These are phyloP conservation scores for Fregata magnificens DNA, from an alignment of 2,113 vertebrate species.

Conservation along the genomic window DNA sequence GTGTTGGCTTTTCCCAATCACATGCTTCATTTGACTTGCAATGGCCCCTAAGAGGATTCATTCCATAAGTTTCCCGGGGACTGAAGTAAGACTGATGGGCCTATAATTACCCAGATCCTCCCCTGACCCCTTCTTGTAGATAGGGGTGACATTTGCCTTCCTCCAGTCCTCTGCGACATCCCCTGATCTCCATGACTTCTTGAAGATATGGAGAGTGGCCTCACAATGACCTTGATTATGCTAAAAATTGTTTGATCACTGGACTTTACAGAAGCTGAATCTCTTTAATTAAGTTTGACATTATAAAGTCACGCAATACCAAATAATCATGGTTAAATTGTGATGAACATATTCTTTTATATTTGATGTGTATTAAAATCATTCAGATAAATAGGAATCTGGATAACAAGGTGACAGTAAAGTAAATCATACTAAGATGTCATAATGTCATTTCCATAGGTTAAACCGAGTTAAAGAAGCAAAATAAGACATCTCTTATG, in stretches of 20 bases:
- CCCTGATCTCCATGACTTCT: no score
- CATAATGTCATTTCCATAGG: background rate
- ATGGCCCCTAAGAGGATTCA: no score
- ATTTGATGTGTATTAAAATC: background rate
- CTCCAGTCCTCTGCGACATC: no score
- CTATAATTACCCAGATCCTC: no score
- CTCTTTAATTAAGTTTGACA: background rate
- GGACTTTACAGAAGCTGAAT: background rate
- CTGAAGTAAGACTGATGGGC: no score
- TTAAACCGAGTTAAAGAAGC: background rate
- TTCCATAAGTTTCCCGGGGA: no score
- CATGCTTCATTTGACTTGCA: no score
- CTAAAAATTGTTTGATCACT: background rate
- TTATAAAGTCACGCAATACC: background rate
- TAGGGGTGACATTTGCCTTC: no score
- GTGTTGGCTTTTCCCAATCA: no score
- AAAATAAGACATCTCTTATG: background rate
- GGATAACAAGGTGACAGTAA: background rate
- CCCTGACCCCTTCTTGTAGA: no score
- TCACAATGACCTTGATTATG: no score
- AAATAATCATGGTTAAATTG: background rate
- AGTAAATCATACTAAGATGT: background rate
- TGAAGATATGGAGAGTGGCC: no score
- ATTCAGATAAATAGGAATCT: background rate
- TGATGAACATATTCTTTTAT: background rate